Conservation (phyloP, 2,113 vertebrate species). For the Dicerorhinus sumatrensis region DNA sequence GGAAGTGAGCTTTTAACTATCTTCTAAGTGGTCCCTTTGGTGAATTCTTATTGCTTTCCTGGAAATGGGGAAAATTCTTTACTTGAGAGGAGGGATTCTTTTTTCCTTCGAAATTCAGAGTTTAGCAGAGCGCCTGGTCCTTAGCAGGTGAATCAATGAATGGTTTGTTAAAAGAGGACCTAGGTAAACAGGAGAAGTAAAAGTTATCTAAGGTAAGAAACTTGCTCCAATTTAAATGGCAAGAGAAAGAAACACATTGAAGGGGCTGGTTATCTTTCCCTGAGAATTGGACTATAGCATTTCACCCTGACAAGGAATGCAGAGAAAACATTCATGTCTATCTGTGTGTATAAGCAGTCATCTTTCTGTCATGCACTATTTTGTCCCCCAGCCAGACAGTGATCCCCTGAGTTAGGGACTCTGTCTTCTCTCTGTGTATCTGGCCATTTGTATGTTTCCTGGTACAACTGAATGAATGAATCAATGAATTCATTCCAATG, state of each 20-base stretch:
- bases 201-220: conserved; percentile 11
- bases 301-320: not conserved
- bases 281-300: not conserved
- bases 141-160: not conserved
- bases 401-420: not conserved
- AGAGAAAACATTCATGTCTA: not conserved
- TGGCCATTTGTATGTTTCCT: not conserved
- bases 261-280: not conserved
- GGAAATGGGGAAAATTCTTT: conserved; percentile 27
- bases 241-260: not conserved
- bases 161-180: not conserved
- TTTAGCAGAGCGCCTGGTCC: conserved; percentile 38
- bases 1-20: conserved; percentile 21
- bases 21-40: conserved; percentile 18
- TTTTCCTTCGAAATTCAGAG: conserved; percentile 23
- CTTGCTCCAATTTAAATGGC: not conserved
- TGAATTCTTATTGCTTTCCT: conserved; percentile 43
- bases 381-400: not conserved
- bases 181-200: not conserved
- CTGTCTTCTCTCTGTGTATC: not conserved
- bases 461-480: not conserved
- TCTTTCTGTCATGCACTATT: not conserved
- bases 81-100: conserved; percentile 32
- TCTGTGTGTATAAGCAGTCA: not conserved
- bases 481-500: not conserved